phyloP scores from a whole-genome alignment of 2,113 vertebrate genomes.

The Bucco capensis region DNA sequence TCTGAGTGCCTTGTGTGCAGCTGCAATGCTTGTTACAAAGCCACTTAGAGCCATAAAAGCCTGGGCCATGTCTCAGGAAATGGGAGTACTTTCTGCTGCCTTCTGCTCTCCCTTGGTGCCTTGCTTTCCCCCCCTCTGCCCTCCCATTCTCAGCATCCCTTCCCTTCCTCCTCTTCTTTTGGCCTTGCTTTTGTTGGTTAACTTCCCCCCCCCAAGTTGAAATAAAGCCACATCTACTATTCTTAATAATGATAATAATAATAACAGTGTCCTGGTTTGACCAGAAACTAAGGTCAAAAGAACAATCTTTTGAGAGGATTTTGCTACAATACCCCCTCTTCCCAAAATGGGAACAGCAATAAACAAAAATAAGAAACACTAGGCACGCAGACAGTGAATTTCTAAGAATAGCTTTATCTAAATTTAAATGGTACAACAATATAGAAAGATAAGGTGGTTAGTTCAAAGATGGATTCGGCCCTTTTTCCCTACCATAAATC shows the following conservation, averaged over 20 bases:
- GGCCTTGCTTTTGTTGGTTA: constrained; percentile 8
- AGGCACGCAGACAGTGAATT: no score
- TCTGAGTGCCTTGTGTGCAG: constrained; percentile 89
- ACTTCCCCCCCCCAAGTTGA: not conserved
- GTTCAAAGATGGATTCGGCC: no score
- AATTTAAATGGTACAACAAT: no score
- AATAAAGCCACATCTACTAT: constrained; percentile 78
- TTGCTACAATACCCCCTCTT: no score
- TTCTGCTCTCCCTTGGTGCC: not conserved
- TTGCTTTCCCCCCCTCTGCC: not conserved
- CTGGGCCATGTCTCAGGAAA: constrained; percentile 88
- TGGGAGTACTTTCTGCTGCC: constrained; percentile 71
- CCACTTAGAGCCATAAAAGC: constrained; percentile 94
- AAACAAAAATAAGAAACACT: no score
- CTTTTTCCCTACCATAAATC: no score
- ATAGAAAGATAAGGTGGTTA: no score
- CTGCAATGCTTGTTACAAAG: constrained; percentile 91
- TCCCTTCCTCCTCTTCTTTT: not conserved
- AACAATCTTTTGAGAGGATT: no score
- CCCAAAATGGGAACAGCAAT: no score
- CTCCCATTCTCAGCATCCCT: not conserved
- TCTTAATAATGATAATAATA: constrained; percentile 93
- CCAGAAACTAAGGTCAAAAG: no score
- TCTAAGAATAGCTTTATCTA: no score
- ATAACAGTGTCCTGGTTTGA: no score